Percentiles rank a stretch among this genome's conserved stretches.
Conservation (phyloP, 2,113 vertebrate genomes). For the Triplophysa siluroides region DNA sequence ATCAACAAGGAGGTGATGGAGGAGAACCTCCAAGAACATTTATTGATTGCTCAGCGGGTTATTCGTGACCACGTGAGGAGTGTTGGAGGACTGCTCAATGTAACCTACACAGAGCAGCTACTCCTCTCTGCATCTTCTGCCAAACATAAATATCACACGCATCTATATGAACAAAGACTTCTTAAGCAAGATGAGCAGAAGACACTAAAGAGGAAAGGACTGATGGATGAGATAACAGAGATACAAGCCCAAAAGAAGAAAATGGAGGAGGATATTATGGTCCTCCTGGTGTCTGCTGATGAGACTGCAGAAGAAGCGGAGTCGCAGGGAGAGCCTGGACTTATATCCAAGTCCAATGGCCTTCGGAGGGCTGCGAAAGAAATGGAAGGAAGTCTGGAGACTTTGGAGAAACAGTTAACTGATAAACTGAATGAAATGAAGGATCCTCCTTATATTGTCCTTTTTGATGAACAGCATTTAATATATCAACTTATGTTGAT, state of each 20-base stretch:
- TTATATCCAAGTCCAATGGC: slow-evolving; percentile 49
- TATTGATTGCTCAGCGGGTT: slow-evolving; percentile 39
- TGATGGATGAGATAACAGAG: slow-evolving; percentile 46
- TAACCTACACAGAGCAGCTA: no score
- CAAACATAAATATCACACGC: slow-evolving; percentile 41
- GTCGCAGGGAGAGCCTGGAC: not conserved
- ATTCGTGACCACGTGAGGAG: slow-evolving; percentile 38
- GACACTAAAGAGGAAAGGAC: slow-evolving; percentile 35
- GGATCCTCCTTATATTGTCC: not conserved
- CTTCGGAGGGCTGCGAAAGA: slow-evolving; percentile 49
- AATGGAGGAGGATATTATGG: slow-evolving; percentile 5
- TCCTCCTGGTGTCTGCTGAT: slow-evolving; percentile 1
- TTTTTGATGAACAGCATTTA: no score
- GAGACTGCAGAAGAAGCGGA: not conserved
- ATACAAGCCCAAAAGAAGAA: slow-evolving; percentile 47
- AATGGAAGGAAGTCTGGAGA: slow-evolving; percentile 13
- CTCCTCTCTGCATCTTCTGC: not conserved
- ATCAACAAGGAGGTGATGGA: slow-evolving; percentile 33
- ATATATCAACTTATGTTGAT: no score
- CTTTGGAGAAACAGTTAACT: not conserved
- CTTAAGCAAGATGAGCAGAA: slow-evolving; percentile 43
- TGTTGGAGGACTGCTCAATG: no score
- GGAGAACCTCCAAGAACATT: slow-evolving; percentile 47
- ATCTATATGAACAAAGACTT: slow-evolving; percentile 45
- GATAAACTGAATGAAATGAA: not conserved